A percentile compares a stretch with the other conserved stretches of the same genome.
These are phyloP conservation scores for Rhopalosiphum maidis DNA, from an alignment of 1,140 invertebrate genomes.

Conservation along the genomic window DNA sequence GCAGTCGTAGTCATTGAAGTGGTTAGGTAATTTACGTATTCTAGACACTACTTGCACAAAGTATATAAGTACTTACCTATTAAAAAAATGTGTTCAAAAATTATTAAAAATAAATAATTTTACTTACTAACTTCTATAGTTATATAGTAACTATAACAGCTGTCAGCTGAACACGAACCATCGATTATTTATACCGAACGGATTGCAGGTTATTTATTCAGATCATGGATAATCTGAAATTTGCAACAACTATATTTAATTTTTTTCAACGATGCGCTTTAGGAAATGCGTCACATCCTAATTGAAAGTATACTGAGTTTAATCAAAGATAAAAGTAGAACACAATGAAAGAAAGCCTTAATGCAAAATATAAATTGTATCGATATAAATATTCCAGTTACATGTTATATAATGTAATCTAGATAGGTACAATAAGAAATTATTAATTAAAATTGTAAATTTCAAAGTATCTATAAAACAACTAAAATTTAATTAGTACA, in stretches of 20 bases:
- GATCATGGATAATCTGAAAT: neutral
- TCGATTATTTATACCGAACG: neutral
- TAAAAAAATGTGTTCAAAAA: neutral
- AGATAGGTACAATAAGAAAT: neutral
- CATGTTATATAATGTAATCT: neutral
- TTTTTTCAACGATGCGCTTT: neutral
- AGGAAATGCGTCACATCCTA: neutral
- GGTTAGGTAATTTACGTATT: neutral
- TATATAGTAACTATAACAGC: neutral
- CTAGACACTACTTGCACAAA: neutral
- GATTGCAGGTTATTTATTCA: neutral
- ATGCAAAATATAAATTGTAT: neutral
- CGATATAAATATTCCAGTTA: neutral
- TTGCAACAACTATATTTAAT: neutral
- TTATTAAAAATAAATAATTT: neutral
- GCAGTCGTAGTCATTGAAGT: neutral
- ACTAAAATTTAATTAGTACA: no score
- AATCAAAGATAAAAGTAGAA: neutral
- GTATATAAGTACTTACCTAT: neutral
- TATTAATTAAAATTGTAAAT: neutral
- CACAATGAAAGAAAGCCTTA: neutral
- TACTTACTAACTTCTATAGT: neutral
- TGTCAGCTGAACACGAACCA: neutral
- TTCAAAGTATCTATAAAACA: no score
- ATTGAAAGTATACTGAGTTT: neutral